Base-by-base conservation (phyloP, 2,113 vertebrate genomes). In the Budorcas taxicolor region DNA sequence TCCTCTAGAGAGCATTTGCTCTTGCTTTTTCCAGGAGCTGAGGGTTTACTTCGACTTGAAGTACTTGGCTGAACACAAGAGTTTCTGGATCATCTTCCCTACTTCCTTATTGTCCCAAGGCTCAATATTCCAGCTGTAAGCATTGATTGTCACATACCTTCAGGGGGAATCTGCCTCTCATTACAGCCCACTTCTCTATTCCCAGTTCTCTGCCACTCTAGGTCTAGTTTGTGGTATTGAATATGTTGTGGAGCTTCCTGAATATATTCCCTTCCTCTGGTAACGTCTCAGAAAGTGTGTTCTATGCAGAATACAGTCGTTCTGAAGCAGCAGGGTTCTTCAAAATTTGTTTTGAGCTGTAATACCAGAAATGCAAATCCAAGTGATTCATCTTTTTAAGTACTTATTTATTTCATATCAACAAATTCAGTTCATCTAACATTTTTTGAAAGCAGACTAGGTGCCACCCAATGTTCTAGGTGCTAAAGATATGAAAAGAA, bases 401-500 rank as follows among this genome's bases (percentile, higher is more conserved):
- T 67, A 67, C 14, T 33, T 95, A 36, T 74, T 94, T 40, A 45
- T 89, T 31, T 90, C 47, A 86, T 23, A 67, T 82, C 53, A 96
- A 90, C 58, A 84, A 95, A 94, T 84, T 83, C 74, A 87, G 13
- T 92, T 94, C 52, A 87, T 52, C 64, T 64, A 89, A 91, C 19
- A 94, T 87, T 83, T 93, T 90, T 11, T 60, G 9, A 93, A 60
- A 58, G 27, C 10, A 60, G 90, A 74, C 62, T 57, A 83, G 60
- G 23, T 88, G 25, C 21, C 62, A 95, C 91, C 57, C 36, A 91
- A 89, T 93, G 31, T 57, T 40, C 15, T 93, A 94, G 23, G 31
- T 74, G 3, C 53, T 67, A 6, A 43, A 82, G 10, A 93, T 87
- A 92, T 52, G 82, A 93, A 94, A 93, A 64, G 74, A 81, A 52